Conservation (phyloP, 2,113 vertebrate species). For the Motacilla alba region DNA sequence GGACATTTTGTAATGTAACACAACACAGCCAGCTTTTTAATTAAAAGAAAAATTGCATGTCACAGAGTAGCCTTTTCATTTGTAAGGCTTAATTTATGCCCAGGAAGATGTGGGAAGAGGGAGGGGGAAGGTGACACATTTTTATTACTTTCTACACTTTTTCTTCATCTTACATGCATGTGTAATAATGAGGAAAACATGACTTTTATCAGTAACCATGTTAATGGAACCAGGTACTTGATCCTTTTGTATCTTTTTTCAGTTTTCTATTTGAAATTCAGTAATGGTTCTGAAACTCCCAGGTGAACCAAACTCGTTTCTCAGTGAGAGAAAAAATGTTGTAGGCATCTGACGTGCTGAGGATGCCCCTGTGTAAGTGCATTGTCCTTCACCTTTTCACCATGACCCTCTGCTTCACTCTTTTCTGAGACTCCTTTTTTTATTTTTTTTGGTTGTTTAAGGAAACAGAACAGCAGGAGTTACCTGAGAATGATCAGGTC, state of each 20-base stretch:
- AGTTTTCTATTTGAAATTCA: slow-evolving; percentile 71
- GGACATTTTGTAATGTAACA: slow-evolving; percentile 75
- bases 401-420: slow-evolving; percentile 13
- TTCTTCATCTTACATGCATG: slow-evolving; percentile 76
- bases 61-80: slow-evolving; percentile 79
- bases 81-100: slow-evolving; percentile 72
- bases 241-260: slow-evolving; percentile 71
- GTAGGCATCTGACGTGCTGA: slow-evolving; percentile 10
- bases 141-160: slow-evolving; percentile 75
- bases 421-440: not conserved
- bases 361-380: slow-evolving; percentile 15
- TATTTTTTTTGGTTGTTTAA: not conserved
- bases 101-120: slow-evolving; percentile 64
- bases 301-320: slow-evolving; percentile 1
- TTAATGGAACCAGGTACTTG: slow-evolving; percentile 74
- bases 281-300: slow-evolving; percentile 54
- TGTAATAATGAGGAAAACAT: slow-evolving; percentile 72
- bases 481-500: not conserved
- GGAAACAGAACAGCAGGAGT: not conserved
- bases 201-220: slow-evolving; percentile 77
- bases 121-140: slow-evolving; percentile 71
- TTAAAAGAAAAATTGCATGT: slow-evolving; percentile 90
- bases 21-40: slow-evolving; percentile 79
- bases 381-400: slow-evolving; percentile 1
- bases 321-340: slow-evolving; percentile 28